Evolutionary conservation across 2,797 vertebrate species (phyloP), one percentile per base, ranked within the genome.

Genomic region (Sebastiscus albofasciatus): DNA sequence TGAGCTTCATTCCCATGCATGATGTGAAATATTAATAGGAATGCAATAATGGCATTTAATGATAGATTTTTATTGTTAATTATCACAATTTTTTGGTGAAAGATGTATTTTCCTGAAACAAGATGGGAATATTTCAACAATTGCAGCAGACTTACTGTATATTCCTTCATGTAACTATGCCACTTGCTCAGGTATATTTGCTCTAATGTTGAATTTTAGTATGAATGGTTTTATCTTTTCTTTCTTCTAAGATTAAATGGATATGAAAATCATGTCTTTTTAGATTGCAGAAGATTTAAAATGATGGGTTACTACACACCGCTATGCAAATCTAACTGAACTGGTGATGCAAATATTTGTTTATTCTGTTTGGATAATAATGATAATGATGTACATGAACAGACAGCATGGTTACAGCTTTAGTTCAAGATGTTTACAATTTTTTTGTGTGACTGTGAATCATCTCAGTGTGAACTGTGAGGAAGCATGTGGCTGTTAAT

Each of bases 171-270:
- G 66, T 78, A 52, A 65, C 31, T 61, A 54, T 72, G 33, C 34
- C 39, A 84, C 42, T 83, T 73, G 52, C 89, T 93, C 91, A 94
- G 90, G 90, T 91, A 86, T n/a, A 31, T 75, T 90, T 81, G 36
- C 36, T 67, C 27, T 64, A 4, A 62, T 10, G 27, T 22, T 61
- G 16, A 73, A 26, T 46, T 67, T 55, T 6, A 64, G 4, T 70
- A 3, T 67, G 10, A 62, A 49, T 34, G 4, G 26, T 39, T 66
- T 70, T 62, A 36, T 66, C 7, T 77, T 77, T 79, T 49, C 11
- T 24, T 77, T n/a, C 11, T n/a, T 72, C 13, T 76, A 49, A 24
- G 7, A n/a, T 22, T 4, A 42, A n/a, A 70, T 8, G 29, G 11
- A 33, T 10, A 55, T 58, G 58, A 22, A 58, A 75, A 64, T 65